These are phyloP conservation scores for Champsocephalus gunnari DNA, from an alignment of 2,797 vertebrate species.

Conservation along the genomic window DNA sequence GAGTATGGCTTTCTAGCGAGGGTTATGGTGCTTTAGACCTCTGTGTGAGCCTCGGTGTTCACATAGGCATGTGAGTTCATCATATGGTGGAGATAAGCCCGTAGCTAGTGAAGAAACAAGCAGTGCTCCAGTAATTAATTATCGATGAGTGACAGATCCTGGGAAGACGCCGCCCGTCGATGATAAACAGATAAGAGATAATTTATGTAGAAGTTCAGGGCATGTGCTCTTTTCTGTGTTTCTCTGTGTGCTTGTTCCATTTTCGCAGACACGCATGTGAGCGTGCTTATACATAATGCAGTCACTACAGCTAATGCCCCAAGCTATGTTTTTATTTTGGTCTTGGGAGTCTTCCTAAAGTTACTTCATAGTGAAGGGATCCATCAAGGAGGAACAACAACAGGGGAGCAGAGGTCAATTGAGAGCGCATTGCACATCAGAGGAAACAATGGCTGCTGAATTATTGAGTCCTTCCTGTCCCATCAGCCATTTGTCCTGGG, in stretches of 20 bases:
- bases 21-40: constrained; percentile 31
- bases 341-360: constrained; percentile 58
- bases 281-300: constrained; percentile 60
- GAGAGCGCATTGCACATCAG: constrained; percentile 75
- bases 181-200: constrained; percentile 75
- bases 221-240: constrained; percentile 43
- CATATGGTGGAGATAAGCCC: constrained; percentile 42
- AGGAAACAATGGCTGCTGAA: constrained; percentile 85
- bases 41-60: constrained; percentile 6
- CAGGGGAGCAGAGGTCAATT: constrained; percentile 80
- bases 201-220: constrained; percentile 68
- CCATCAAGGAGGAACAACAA: constrained; percentile 78
- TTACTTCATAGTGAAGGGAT: constrained; percentile 64
- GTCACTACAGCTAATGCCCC: constrained; percentile 38
- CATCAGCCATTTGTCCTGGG: constrained; percentile 76
- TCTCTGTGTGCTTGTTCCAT: constrained; percentile 46
- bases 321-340: constrained; percentile 66
- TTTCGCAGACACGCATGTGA: constrained; percentile 43
- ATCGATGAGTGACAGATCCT: constrained; percentile 75
- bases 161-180: constrained; percentile 54
- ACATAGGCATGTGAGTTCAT: constrained; percentile 28
- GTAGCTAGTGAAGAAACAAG: constrained; percentile 53
- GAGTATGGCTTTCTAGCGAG: constrained; percentile 49
- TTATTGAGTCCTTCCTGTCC: constrained; percentile 85
- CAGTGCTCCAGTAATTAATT: constrained; percentile 72